Conservation (phyloP, 2,797 vertebrate species). For the Sebastes reedi region DNA sequence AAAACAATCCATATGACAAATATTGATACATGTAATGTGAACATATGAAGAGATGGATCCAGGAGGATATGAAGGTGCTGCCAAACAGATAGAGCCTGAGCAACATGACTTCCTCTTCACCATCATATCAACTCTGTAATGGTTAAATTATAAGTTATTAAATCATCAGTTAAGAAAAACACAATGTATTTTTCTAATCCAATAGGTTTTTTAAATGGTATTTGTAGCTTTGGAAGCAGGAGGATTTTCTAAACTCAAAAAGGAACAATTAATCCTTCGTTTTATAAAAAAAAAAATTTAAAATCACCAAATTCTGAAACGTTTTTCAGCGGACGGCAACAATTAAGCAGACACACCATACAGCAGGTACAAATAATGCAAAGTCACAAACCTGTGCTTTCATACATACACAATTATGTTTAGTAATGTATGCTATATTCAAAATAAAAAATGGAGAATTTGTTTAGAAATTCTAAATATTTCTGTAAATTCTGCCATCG, state of each 20-base stretch:
- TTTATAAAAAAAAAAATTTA: not conserved
- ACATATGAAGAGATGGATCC: no score
- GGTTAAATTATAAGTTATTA: not conserved
- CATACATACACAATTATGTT: not conserved
- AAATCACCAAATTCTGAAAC: not conserved
- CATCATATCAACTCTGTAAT: not conserved
- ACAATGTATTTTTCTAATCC: not conserved
- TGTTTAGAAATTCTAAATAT: not conserved
- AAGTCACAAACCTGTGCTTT: not conserved
- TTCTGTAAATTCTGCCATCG: not conserved
- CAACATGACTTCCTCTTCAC: no score
- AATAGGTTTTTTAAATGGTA: not conserved
- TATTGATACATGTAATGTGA: no score
- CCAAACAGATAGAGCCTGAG: no score
- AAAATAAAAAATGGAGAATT: not conserved
- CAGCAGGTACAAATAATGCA: not conserved
- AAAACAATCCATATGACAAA: no score
- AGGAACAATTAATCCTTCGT: not conserved
- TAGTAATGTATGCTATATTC: not conserved
- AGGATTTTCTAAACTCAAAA: not conserved
- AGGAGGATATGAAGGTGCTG: no score
- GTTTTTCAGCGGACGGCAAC: not conserved
- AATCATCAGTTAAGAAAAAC: not conserved
- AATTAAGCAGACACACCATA: not conserved
- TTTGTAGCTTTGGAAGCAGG: not conserved